These are phyloP conservation scores for Apis dorsata DNA, from an alignment of 1,140 invertebrate genomes.

Conservation along the genomic window DNA sequence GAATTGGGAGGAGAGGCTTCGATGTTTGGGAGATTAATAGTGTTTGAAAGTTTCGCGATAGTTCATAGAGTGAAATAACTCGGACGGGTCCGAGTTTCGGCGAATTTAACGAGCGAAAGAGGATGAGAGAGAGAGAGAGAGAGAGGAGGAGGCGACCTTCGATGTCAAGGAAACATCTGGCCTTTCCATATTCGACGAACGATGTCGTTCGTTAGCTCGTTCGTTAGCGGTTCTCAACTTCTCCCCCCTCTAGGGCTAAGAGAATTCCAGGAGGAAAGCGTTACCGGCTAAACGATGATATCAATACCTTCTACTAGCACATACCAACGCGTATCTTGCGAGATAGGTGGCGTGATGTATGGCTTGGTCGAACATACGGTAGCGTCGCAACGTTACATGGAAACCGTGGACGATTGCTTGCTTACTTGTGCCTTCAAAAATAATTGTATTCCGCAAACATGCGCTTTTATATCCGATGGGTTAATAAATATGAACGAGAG, in stretches of 20 bases:
- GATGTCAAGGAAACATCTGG: slow-evolving; percentile 59
- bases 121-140: neutral
- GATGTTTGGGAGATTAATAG: slow-evolving; percentile 24
- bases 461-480: no score
- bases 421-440: no score
- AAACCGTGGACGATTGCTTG: neutral
- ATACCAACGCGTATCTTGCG: slow-evolving; percentile 44
- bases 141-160: slow-evolving; percentile 46
- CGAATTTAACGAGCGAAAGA: slow-evolving; percentile 1
- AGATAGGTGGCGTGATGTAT: slow-evolving; percentile 44
- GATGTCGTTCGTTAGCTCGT: slow-evolving; percentile 63
- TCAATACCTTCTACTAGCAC: slow-evolving; percentile 46
- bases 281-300: slow-evolving; percentile 51
- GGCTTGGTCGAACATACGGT: slow-evolving; percentile 10
- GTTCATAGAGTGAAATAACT: no score
- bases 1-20: neutral
- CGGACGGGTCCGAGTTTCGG: slow-evolving; percentile 1
- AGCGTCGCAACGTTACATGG: slow-evolving; percentile 24
- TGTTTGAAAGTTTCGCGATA: slow-evolving; percentile 26
- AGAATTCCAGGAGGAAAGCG: slow-evolving; percentile 52
- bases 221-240: slow-evolving; percentile 52
- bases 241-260: neutral
- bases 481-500: no score
- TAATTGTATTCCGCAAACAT: no score
- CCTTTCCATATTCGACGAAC: slow-evolving; percentile 62